These are phyloP conservation scores for Chaenogobius annularis DNA, from an alignment of 2,113 vertebrate genomes.

Conservation along the genomic window DNA sequence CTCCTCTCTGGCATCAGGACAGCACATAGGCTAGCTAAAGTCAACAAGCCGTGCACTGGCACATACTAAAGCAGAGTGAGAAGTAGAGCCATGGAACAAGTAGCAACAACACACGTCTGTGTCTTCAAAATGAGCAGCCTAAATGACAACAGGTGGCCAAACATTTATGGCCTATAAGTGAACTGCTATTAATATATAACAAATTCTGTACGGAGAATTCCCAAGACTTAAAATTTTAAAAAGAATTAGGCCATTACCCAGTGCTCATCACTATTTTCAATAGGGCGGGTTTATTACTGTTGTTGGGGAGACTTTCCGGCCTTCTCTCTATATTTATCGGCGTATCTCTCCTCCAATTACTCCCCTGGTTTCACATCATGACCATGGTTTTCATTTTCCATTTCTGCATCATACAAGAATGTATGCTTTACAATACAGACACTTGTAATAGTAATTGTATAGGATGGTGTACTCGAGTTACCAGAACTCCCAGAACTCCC, in stretches of 20 bases:
- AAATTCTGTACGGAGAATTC: not conserved
- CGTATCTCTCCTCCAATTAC: slow-evolving; percentile 55
- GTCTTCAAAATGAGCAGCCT: slow-evolving; percentile 7
- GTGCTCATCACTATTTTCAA: not conserved
- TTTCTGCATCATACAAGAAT: not conserved
- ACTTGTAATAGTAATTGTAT: not conserved
- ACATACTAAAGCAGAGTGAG: slow-evolving; percentile 24
- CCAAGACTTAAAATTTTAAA: slow-evolving; percentile 21
- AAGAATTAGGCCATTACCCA: slow-evolving; percentile 6
- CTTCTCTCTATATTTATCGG: slow-evolving; percentile 70
- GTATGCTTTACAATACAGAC: not conserved
- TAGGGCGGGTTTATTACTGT: slow-evolving; percentile 40
- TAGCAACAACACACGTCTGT: slow-evolving; percentile 42
- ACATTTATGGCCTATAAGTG: not conserved
- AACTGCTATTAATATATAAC: not conserved
- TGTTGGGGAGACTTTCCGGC: slow-evolving; percentile 58
- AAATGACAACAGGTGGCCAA: not conserved
- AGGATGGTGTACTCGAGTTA: not conserved
- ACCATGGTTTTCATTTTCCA: not conserved
- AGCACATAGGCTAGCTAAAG: slow-evolving; percentile 53
- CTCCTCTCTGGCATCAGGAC: slow-evolving; percentile 58
- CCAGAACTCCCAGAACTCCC: not conserved
- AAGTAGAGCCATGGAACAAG: slow-evolving; percentile 28
- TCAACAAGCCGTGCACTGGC: slow-evolving; percentile 61
- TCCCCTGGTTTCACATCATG: not conserved